Conservation (phyloP, 1,140 invertebrate genomes). For the Amphibalanus amphitrite region DNA sequence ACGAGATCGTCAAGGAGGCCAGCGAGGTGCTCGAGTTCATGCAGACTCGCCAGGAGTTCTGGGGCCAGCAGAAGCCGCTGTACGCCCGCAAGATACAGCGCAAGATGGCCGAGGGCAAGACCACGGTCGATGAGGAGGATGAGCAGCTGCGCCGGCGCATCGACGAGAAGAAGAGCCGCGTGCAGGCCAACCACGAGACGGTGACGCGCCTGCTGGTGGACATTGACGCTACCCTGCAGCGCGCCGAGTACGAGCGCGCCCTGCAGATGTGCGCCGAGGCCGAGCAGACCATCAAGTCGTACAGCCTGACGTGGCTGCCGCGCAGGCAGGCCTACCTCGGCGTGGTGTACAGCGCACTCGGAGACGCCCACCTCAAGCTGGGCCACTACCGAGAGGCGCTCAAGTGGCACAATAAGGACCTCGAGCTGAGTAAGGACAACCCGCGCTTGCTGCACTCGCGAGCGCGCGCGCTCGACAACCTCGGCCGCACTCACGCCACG, state of each 20-base stretch:
- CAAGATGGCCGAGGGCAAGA: background rate
- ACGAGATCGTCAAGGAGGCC: background rate
- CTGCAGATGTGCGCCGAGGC: background rate
- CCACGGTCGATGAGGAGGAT: background rate
- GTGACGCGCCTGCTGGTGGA: background rate
- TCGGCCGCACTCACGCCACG: background rate
- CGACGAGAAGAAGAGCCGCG: background rate
- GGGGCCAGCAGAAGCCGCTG: background rate
- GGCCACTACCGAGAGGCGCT: background rate
- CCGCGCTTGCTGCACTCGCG: background rate
- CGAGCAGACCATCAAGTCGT: background rate
- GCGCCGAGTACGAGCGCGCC: background rate
- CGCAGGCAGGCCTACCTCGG: background rate
- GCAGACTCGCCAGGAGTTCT: conserved; percentile 1
- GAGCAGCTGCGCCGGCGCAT: background rate
- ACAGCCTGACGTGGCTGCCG: background rate
- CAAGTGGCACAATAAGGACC: conserved; percentile 2
- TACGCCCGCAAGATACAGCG: background rate
- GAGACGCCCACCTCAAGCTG: background rate
- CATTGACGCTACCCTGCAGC: background rate
- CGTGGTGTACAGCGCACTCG: background rate
- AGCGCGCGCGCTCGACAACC: conserved; percentile 3
- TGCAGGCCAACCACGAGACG: background rate
- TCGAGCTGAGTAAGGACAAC: background rate
- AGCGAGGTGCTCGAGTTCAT: background rate